Percentiles rank a stretch among this genome's conserved stretches.
These are phyloP conservation scores for Spondyliosoma cantharus DNA, from an alignment of 2,797 vertebrate species.

Conservation along the genomic window DNA sequence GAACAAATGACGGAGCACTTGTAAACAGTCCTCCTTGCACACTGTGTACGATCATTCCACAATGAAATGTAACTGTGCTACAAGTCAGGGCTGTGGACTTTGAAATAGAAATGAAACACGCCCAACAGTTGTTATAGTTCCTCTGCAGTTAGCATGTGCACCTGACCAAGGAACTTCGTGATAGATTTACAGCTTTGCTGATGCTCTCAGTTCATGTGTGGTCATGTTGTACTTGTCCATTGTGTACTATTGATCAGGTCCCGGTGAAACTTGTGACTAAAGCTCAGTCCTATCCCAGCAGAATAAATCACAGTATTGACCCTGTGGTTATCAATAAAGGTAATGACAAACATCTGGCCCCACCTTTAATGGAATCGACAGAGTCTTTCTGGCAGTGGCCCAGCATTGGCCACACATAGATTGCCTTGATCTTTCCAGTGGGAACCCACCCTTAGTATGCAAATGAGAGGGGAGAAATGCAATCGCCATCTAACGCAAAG, in stretches of 20 bases:
- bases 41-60: constrained; percentile 19
- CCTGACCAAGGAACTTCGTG: constrained; percentile 63
- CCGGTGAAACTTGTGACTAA: constrained; percentile 87
- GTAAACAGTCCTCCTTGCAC: background rate
- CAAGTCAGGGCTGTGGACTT: constrained; percentile 35
- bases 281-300: constrained; percentile 83
- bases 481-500: constrained; percentile 68
- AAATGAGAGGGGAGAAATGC: constrained; percentile 74
- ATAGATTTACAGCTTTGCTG: constrained; percentile 75
- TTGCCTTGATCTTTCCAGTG: constrained; percentile 84
- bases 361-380: constrained; percentile 87
- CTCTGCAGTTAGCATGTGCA: constrained; percentile 34
- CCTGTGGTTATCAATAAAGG: constrained; percentile 87
- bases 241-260: constrained; percentile 85
- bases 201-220: constrained; percentile 74
- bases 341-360: constrained; percentile 89
- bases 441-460: constrained; percentile 80
- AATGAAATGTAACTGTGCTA: constrained; percentile 28
- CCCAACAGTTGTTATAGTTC: constrained; percentile 35
- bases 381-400: constrained; percentile 79
- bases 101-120: constrained; percentile 31
- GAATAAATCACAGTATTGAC: constrained; percentile 89
- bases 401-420: constrained; percentile 80
- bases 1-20: background rate
- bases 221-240: constrained; percentile 84